Base-by-base conservation (phyloP, 2,797 vertebrate genomes). In the Clarias laeviceps region DNA sequence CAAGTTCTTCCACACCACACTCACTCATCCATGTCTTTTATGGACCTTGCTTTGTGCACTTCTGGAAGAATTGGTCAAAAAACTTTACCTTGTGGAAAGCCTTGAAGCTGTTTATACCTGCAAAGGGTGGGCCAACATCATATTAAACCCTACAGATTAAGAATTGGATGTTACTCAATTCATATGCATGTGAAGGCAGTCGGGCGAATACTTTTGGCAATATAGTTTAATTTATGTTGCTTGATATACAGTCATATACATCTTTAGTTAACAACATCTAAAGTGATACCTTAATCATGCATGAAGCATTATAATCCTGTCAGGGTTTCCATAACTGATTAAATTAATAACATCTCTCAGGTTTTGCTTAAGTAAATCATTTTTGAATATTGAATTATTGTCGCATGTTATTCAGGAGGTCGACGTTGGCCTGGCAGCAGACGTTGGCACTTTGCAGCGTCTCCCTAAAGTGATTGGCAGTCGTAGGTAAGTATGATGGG, bases 401-500 rank as follows among this genome's bases (percentile, higher is more conserved):
- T 5, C 40, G 6, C 4, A 4, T 77, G 68, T 54, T 1, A 18
- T 78, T 40, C 87, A 98, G 97, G 97, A 99, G 90, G 97, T 97
- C 2, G 97, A 98, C 54, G 65, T 97, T 0, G 97, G 97, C 40
- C 88, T 97, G 27, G 97, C 97, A 0, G 97, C 97, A 0, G 97
- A 98, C 3, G 95, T 98, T 0, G 97, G 97, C 12, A 96, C 96
- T 0, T 91, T 98, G 0, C 97, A 98, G 90, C 95, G 97, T 18
- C 95, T 98, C 59, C 97, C 97, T 0, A 96, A 93, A 88, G 91
- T 97, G 84, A 95, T 97, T 0, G 97, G 97, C 84, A 98, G 91
- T 90, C 95, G 92, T 88, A 98, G 97, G 97, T 98, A 85, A n/a
- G 17, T 24, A 34, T 7, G 22, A 61, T 37, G 14, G 24, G 72